A percentile compares a stretch with the other conserved stretches of the same genome.
These are phyloP conservation scores for Caloenas nicobarica DNA, from an alignment of 2,113 vertebrate genomes.

Conservation along the genomic window DNA sequence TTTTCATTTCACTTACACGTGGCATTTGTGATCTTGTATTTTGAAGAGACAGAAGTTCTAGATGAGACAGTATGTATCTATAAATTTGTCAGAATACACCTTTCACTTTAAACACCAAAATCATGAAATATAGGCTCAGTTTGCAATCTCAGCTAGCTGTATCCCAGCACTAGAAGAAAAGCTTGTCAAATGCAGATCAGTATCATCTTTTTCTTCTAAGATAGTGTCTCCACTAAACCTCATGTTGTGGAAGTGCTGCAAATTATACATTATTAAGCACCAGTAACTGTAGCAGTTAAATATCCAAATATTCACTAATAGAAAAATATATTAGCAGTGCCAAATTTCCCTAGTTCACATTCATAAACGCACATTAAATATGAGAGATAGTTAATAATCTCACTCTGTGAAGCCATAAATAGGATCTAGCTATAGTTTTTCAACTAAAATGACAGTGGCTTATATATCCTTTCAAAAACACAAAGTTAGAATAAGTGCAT, in stretches of 20 bases:
- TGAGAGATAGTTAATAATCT: background rate
- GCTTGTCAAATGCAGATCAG: background rate
- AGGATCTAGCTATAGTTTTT: background rate
- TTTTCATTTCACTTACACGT: background rate
- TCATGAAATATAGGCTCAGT: background rate
- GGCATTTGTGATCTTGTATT: background rate
- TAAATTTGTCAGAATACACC: background rate
- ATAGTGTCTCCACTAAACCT: background rate
- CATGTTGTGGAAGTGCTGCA: background rate
- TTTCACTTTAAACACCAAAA: background rate
- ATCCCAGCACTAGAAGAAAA: constrained; percentile 8
- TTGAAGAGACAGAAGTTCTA: background rate
- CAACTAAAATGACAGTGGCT: background rate
- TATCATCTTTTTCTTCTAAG: background rate
- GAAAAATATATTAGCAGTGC: constrained; percentile 2
- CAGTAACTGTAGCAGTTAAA: background rate
- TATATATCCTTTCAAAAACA: background rate
- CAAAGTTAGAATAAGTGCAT: background rate
- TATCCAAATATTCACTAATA: background rate
- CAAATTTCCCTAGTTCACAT: background rate
- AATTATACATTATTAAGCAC: background rate
- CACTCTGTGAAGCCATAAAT: background rate
- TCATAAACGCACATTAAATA: background rate
- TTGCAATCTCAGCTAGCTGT: background rate
- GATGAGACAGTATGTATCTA: background rate